Evolutionary conservation across 2,888 invertebrate species (phyloP).

Genomic region (Cybosia mesomella): DNA sequence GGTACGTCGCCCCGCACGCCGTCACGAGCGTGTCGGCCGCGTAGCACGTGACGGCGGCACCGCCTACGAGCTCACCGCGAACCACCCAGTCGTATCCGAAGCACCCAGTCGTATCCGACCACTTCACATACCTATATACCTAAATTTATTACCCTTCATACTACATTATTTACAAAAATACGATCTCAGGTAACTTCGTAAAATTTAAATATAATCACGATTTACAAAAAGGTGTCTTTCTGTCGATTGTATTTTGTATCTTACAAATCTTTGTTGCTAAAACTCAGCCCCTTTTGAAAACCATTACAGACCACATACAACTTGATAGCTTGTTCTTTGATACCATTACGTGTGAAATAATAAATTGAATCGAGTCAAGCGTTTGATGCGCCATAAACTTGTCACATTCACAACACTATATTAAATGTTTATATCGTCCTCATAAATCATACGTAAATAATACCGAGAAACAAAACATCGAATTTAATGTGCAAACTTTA

Average conservation of each 20-base stretch:
- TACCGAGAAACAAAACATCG: slow-evolving; percentile 19
- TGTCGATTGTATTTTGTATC: too few relatives aligned
- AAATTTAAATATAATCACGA: not conserved
- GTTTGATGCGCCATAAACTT: slow-evolving; percentile 1
- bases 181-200: too few relatives aligned
- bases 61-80: too few relatives aligned
- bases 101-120: too few relatives aligned
- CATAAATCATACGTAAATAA: slow-evolving; percentile 19
- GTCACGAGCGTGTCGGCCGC: too few relatives aligned
- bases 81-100: too few relatives aligned
- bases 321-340: not conserved
- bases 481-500: slow-evolving; percentile 20
- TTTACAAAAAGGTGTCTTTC: not conserved
- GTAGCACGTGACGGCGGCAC: too few relatives aligned
- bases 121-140: too few relatives aligned
- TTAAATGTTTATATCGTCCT: slow-evolving; percentile 3
- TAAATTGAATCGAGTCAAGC: not conserved
- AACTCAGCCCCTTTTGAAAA: not conserved
- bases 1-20: too few relatives aligned
- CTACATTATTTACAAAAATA: not conserved
- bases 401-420: slow-evolving; percentile 4
- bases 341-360: not conserved
- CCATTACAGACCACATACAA: not conserved
- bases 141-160: too few relatives aligned
- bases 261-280: not conserved